These are phyloP conservation scores for Capitella teleta DNA, from an alignment of 1,140 invertebrate genomes.

Conservation along the genomic window DNA sequence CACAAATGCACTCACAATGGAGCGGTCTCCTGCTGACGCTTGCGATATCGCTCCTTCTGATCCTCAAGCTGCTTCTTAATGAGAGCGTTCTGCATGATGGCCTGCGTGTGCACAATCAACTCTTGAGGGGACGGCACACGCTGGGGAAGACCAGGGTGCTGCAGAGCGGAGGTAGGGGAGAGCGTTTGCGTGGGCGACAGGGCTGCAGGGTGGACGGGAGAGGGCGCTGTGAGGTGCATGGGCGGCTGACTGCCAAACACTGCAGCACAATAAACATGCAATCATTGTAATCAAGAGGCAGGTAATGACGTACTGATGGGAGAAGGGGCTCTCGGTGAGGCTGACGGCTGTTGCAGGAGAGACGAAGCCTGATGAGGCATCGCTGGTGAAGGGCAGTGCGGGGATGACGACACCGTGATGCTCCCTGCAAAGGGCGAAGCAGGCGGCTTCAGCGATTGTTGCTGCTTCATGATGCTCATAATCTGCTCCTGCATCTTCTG, in stretches of 20 bases:
- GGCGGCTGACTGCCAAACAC: constrained; percentile 43
- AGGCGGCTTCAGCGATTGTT: constrained; percentile 32
- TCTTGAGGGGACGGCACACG: constrained; percentile 70
- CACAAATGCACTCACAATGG: no score
- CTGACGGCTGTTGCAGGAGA: constrained; percentile 27
- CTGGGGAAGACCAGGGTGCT: constrained; percentile 29
- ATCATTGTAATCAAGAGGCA: not conserved
- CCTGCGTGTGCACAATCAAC: constrained; percentile 66
- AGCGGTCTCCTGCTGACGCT: no score
- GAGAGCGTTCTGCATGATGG: constrained; percentile 67
- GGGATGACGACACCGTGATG: constrained; percentile 15
- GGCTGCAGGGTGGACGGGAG: constrained; percentile 39
- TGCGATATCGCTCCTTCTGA: constrained; percentile 66
- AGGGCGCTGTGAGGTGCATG: constrained; percentile 42
- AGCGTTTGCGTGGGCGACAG: constrained; percentile 15
- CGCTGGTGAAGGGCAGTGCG: constrained; percentile 11
- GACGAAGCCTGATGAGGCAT: constrained; percentile 21
- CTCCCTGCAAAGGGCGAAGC: constrained; percentile 19
- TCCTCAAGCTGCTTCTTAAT: constrained; percentile 78
- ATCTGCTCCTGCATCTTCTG: constrained; percentile 41
- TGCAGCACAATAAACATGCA: constrained; percentile 13
- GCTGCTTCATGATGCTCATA: constrained; percentile 30
- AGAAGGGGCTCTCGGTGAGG: constrained; percentile 34
- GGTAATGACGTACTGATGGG: constrained; percentile 33
- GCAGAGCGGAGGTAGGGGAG: constrained; percentile 18